Conservation (phyloP, 2,797 vertebrate genomes). For the Melanotaenia maccullochi region DNA sequence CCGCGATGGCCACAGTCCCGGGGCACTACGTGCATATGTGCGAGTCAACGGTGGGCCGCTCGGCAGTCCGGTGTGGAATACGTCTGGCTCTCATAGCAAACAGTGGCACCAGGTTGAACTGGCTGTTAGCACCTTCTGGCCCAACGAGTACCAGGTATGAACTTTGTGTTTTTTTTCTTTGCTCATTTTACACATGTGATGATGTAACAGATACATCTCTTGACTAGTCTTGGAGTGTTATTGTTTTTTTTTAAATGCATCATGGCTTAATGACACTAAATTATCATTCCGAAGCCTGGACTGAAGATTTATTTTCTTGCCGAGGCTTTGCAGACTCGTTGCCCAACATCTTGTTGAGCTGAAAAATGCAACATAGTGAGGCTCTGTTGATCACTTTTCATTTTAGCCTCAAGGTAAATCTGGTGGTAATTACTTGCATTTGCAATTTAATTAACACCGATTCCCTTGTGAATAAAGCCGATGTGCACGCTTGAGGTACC, state of each 20-base stretch:
- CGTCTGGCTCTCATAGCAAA: constrained; percentile 87
- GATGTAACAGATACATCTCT: constrained; percentile 1
- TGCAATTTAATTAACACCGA: constrained; percentile 80
- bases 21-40: constrained; percentile 88
- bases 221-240: not conserved
- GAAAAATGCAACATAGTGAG: constrained; percentile 29
- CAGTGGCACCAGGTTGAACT: constrained; percentile 97
- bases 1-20: constrained; percentile 92
- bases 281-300: not conserved
- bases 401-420: constrained; percentile 62
- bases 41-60: constrained; percentile 90
- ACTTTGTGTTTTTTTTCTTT: not conserved
- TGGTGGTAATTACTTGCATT: constrained; percentile 79
- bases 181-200: not conserved
- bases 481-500: constrained; percentile 54
- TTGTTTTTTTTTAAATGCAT: not conserved
- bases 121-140: constrained; percentile 97
- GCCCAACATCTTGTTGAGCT: constrained; percentile 27
- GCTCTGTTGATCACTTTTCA: constrained; percentile 53
- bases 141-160: constrained; percentile 94
- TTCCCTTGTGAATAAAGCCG: constrained; percentile 60
- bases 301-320: constrained; percentile 1
- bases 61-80: constrained; percentile 91
- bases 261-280: constrained; percentile 8
- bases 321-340: constrained; percentile 18